phyloP scores from a whole-genome alignment of 2,888 invertebrate species.

The Unio delphinus region DNA sequence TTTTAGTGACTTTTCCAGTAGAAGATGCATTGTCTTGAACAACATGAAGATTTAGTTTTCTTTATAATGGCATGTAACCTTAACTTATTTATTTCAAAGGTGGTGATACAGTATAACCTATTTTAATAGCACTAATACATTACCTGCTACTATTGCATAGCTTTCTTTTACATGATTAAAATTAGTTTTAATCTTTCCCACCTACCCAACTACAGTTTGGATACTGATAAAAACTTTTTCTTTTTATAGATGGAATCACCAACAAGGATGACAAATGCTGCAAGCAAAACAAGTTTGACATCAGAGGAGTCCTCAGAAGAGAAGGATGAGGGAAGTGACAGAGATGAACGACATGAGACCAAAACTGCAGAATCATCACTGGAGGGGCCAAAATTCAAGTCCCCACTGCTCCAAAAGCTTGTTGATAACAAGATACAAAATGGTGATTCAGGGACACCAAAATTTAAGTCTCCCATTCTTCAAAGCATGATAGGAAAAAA shows the following conservation, averaged over 20 bases:
- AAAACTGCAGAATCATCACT: conserved; percentile 10
- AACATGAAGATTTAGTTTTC: too few species aligned
- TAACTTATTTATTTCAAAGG: too few species aligned
- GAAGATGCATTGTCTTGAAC: too few species aligned
- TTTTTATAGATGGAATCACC: conserved; percentile 39
- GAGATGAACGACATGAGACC: conserved; percentile 19
- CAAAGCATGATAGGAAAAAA: conserved; percentile 65
- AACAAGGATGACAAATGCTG: conserved; percentile 40
- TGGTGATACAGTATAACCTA: too few species aligned
- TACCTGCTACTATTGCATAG: too few species aligned
- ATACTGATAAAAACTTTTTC: neutral
- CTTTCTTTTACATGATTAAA: too few species aligned
- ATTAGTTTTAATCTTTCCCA: too few species aligned
- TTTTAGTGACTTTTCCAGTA: too few species aligned
- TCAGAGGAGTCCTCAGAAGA: conserved; percentile 44
- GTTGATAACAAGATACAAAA: conserved; percentile 50
- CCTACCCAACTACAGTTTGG: too few species aligned
- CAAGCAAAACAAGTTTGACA: conserved; percentile 45
- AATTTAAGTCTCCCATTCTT: conserved; percentile 64
- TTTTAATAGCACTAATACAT: too few species aligned
- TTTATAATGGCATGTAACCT: too few species aligned
- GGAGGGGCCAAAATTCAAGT: conserved; percentile 57
- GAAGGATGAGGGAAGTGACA: conserved; percentile 30
- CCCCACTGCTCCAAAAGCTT: conserved; percentile 63
- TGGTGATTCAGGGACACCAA: conserved; percentile 46